phyloP scores from a whole-genome alignment of 1,140 invertebrate species.

The Tyrophagus putrescentiae region DNA sequence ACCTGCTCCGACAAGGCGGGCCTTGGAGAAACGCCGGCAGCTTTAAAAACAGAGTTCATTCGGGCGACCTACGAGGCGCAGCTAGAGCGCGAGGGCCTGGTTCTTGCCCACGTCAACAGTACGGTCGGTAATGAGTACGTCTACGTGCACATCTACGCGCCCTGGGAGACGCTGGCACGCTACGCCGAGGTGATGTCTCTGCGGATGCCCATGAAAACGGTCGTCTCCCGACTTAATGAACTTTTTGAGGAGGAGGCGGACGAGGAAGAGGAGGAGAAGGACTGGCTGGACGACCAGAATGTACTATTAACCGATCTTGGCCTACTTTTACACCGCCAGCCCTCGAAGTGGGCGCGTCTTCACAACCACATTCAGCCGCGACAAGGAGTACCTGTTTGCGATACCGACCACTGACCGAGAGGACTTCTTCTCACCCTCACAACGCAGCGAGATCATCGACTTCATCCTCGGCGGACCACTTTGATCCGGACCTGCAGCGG shows the following conservation, averaged over 20 bases:
- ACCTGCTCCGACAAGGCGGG: too few relatives aligned
- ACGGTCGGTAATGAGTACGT: neutral
- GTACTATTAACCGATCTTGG: too few relatives aligned
- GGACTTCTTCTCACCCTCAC: slow-evolving; percentile 68
- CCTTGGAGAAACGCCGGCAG: too few relatives aligned
- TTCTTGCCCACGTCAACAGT: neutral
- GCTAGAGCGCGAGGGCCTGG: neutral
- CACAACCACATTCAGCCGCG: slow-evolving; percentile 33
- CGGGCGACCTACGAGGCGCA: neutral
- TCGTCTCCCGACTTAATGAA: slow-evolving; percentile 17
- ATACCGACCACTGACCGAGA: slow-evolving; percentile 43
- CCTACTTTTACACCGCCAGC: too few relatives aligned
- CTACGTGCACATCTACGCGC: slow-evolving; percentile 63
- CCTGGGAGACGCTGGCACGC: slow-evolving; percentile 60
- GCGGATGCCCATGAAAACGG: slow-evolving; percentile 71
- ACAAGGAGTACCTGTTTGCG: slow-evolving; percentile 60
- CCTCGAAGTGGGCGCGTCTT: too few relatives aligned
- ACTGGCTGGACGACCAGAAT: too few relatives aligned
- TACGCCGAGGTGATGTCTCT: slow-evolving; percentile 87
- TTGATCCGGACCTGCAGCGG: too few relatives aligned
- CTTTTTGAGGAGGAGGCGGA: slow-evolving; percentile 21
- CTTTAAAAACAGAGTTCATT: too few relatives aligned
- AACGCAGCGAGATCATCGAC: slow-evolving; percentile 70
- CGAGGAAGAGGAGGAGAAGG: neutral
- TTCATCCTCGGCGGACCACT: slow-evolving; percentile 78